phyloP scores from a whole-genome alignment of 1,140 invertebrate genomes.

The Rhynchophorus ferrugineus region DNA sequence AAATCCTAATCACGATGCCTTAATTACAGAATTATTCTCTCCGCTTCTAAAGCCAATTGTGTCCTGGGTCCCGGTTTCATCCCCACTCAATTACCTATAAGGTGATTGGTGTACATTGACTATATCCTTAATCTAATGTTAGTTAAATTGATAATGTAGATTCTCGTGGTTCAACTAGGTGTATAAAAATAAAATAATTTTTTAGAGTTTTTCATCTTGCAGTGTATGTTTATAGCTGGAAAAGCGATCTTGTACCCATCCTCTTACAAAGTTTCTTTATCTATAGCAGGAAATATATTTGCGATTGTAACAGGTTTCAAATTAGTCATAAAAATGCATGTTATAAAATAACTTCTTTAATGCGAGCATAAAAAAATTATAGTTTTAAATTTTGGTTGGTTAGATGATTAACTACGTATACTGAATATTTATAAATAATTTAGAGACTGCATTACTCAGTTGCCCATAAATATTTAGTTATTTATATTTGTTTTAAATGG shows the following conservation, averaged over 20 bases:
- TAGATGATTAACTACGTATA: too few species aligned
- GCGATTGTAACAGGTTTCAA: too few species aligned
- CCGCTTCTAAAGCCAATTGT: slow-evolving; percentile 2
- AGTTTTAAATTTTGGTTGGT: too few species aligned
- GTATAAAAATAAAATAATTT: slow-evolving; percentile 21
- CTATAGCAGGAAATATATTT: too few species aligned
- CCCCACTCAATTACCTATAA: neutral
- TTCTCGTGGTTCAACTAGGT: slow-evolving; percentile 40
- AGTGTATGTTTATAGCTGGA: slow-evolving; percentile 1
- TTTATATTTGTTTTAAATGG: too few species aligned
- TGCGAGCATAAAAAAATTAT: too few species aligned
- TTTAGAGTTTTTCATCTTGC: slow-evolving; percentile 17
- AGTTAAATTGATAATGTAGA: slow-evolving; percentile 41
- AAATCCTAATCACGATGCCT: slow-evolving; percentile 12
- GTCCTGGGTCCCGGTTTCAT: slow-evolving; percentile 28
- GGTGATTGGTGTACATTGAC: slow-evolving; percentile 13
- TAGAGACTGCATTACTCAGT: too few species aligned
- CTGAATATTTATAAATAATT: too few species aligned
- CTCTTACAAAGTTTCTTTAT: neutral
- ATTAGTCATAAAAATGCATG: neutral
- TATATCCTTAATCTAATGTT: slow-evolving; percentile 34
- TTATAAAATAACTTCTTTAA: neutral
- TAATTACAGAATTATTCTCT: slow-evolving; percentile 23
- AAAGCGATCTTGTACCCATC: neutral
- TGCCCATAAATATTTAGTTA: too few species aligned